Evolutionary conservation across 2,797 vertebrate species (phyloP).

Genomic region (Fistularia commersonii): DNA sequence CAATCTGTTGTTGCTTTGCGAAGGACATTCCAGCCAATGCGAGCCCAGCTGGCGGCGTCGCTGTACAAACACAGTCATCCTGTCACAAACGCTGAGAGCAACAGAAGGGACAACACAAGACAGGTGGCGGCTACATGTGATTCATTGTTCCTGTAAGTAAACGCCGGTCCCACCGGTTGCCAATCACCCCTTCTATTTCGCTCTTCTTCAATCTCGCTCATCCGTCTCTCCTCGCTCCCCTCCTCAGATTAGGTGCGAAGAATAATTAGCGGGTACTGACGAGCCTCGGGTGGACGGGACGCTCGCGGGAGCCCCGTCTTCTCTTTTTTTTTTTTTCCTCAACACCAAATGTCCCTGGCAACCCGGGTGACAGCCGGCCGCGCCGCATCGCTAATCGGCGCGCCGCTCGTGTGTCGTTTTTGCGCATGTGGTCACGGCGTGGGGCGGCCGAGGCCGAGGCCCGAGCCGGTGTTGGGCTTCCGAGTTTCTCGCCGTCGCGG

Average conservation of each 20-base stretch:
- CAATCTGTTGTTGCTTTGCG: slow-evolving; percentile 62
- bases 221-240: slow-evolving; percentile 53
- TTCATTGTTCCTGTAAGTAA: slow-evolving; percentile 72
- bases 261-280: slow-evolving; percentile 73
- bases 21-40: slow-evolving; percentile 47
- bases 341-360: slow-evolving; percentile 76
- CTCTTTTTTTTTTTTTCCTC: slow-evolving; percentile 63
- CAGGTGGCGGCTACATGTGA: slow-evolving; percentile 69
- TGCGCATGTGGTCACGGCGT: slow-evolving; percentile 22
- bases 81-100: slow-evolving; percentile 54
- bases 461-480: too few relatives aligned
- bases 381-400: slow-evolving; percentile 69
- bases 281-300: slow-evolving; percentile 51
- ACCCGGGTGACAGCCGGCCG: slow-evolving; percentile 56
- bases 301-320: slow-evolving; percentile 65
- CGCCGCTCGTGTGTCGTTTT: slow-evolving; percentile 15
- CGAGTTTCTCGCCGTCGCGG: too few relatives aligned
- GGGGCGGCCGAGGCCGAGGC: too few relatives aligned
- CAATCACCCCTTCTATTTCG: slow-evolving; percentile 41
- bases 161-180: slow-evolving; percentile 60
- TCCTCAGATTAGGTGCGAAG: slow-evolving; percentile 73
- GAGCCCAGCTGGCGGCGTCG: slow-evolving; percentile 50
- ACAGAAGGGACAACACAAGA: slow-evolving; percentile 70
- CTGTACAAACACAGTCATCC: slow-evolving; percentile 66
- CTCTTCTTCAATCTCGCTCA: slow-evolving; percentile 30